Percentiles rank a stretch among this genome's conserved stretches.
phyloP scores from a whole-genome alignment of 2,888 invertebrate genomes.

The Girardia tigrina region DNA sequence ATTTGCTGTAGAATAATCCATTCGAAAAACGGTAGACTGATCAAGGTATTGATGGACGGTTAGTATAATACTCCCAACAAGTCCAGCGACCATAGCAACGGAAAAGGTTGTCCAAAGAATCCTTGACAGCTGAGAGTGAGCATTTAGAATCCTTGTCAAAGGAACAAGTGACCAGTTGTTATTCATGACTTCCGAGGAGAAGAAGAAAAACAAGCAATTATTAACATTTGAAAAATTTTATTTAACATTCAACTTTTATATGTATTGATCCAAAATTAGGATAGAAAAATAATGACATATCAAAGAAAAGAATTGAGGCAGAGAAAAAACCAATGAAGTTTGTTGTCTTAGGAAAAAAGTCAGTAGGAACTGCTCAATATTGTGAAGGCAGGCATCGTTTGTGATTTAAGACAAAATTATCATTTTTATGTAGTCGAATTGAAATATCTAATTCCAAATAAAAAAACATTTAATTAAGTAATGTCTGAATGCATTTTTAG shows the following conservation, averaged over 20 bases:
- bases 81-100: not conserved
- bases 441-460: too few species aligned
- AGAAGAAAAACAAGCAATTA: not conserved
- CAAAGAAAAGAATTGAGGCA: not conserved
- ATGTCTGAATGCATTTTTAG: not conserved
- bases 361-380: not conserved
- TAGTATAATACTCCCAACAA: not conserved
- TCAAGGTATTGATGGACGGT: not conserved
- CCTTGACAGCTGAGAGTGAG: not conserved
- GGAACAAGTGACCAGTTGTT: not conserved
- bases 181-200: not conserved
- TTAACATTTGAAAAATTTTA: not conserved
- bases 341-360: not conserved
- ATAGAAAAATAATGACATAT: not conserved
- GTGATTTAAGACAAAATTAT: not conserved
- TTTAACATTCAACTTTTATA: not conserved
- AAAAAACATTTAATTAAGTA: not conserved
- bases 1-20: not conserved
- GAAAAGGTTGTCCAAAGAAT: not conserved
- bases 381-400: not conserved
- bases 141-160: not conserved
- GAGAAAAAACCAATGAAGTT: not conserved
- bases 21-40: not conserved
- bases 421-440: not conserved
- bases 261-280: not conserved